phyloP scores from a whole-genome alignment of 2,888 invertebrate species.

The Anagyrus pseudococci region DNA sequence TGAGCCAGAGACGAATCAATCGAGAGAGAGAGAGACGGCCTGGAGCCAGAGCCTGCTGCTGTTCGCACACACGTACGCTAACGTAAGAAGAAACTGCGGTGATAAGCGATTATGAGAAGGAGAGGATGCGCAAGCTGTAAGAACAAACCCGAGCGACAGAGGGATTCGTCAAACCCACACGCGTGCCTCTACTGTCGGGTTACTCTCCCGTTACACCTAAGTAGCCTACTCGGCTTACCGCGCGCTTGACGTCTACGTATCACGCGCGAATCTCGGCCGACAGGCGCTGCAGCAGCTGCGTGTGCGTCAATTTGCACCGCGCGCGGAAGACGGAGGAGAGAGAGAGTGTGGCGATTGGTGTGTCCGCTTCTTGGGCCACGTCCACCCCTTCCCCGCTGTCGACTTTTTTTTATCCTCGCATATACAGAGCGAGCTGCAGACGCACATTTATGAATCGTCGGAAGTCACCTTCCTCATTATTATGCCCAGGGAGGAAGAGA shows the following conservation, averaged over 20 bases:
- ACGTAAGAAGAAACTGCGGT: conserved; percentile 3
- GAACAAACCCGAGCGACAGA: too few species aligned
- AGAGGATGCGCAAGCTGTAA: too few species aligned
- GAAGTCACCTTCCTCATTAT: conserved; percentile 64
- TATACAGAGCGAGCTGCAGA: conserved; percentile 45
- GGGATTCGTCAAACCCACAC: too few species aligned
- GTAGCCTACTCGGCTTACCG: too few species aligned
- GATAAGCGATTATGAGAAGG: too few species aligned
- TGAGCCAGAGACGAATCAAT: conserved; percentile 34
- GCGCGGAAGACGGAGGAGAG: conserved; percentile 36
- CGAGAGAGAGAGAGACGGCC: conserved; percentile 10
- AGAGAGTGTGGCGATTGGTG: conserved; percentile 56
- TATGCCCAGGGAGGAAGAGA: conserved; percentile 48
- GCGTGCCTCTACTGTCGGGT: too few species aligned
- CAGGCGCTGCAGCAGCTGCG: too few species aligned
- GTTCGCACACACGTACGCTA: too few species aligned
- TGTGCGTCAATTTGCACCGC: not conserved
- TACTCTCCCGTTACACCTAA: too few species aligned
- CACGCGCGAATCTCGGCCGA: too few species aligned
- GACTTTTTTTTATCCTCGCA: conserved; percentile 42
- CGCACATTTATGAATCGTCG: conserved; percentile 53
- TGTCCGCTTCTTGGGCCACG: conserved; percentile 58
- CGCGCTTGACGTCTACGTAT: too few species aligned
- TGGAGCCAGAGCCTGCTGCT: not conserved
- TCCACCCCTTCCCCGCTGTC: conserved; percentile 31